phyloP scores from a whole-genome alignment of 1,140 invertebrate species.

The Pinna nobilis region DNA sequence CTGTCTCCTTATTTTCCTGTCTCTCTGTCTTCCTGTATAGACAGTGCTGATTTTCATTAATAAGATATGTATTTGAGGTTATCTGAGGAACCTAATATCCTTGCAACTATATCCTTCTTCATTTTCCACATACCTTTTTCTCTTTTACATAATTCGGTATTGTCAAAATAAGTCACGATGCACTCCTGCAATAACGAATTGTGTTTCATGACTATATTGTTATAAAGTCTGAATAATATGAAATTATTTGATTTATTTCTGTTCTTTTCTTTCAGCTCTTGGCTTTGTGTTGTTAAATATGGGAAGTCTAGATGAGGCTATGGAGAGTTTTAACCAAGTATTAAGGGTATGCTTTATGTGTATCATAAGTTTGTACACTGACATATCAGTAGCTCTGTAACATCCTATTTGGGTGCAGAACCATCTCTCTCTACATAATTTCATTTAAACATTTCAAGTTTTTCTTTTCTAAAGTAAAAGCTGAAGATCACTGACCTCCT shows the following conservation, averaged over 20 bases:
- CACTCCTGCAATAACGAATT: background rate
- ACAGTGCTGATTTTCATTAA: background rate
- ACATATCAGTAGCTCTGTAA: background rate
- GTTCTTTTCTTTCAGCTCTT: conserved; percentile 47
- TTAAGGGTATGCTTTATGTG: conserved; percentile 32
- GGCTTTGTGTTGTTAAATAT: conserved; percentile 56
- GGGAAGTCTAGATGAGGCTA: conserved; percentile 50
- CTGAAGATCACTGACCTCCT: too few species aligned
- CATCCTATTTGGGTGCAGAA: too few species aligned
- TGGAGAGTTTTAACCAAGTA: conserved; percentile 48
- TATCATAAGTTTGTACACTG: background rate
- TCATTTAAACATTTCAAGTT: too few species aligned
- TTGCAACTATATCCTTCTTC: too few species aligned
- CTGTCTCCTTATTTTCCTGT: too few species aligned
- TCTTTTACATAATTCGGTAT: too few species aligned
- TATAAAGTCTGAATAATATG: conserved; percentile 35
- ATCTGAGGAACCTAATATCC: too few species aligned
- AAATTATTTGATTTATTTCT: conserved; percentile 6
- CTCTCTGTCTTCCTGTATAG: background rate
- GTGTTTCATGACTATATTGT: too few species aligned
- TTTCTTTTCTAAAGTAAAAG: too few species aligned
- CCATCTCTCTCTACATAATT: too few species aligned
- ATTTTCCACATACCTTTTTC: too few species aligned
- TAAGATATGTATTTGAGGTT: too few species aligned
- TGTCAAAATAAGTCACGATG: background rate